Conservation (phyloP, 1,140 invertebrate species). For the Lasaia peninsularis region DNA sequence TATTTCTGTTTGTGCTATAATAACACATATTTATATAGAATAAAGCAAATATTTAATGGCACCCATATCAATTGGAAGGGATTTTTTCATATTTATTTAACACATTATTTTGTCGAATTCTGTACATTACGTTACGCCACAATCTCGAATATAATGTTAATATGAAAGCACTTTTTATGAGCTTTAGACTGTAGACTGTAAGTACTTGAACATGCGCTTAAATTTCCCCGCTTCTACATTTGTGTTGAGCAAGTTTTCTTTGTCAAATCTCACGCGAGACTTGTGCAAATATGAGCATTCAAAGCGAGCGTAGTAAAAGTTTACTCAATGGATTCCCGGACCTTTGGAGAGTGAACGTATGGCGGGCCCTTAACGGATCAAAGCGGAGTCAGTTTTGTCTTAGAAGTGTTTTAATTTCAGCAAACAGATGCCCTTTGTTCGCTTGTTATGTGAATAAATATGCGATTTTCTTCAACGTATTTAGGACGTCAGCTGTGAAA, state of each 20-base stretch:
- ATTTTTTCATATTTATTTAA: background rate
- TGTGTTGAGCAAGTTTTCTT: constrained; percentile 31
- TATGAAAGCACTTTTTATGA: constrained; percentile 7
- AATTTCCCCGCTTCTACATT: constrained; percentile 2
- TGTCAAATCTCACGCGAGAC: constrained; percentile 36
- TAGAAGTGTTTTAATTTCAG: constrained; percentile 5
- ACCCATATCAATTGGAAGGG: background rate
- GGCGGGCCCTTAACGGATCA: constrained; percentile 1
- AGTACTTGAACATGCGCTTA: constrained; percentile 6
- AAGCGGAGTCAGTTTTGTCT: constrained; percentile 5
- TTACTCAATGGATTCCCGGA: constrained; percentile 8
- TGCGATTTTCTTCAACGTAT: background rate
- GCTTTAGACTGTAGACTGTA: constrained; percentile 7
- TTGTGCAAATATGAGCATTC: constrained; percentile 30
- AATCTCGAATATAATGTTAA: constrained; percentile 5
- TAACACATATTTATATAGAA: no score
- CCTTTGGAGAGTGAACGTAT: constrained; percentile 1
- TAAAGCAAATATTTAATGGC: no score
- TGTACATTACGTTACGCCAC: background rate
- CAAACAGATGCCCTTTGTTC: constrained; percentile 4
- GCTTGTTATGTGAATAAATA: constrained; percentile 3
- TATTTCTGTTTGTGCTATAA: no score
- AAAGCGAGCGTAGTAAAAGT: constrained; percentile 22
- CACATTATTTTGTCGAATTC: background rate
- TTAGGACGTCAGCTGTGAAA: no score